Evolutionary conservation across 2,113 vertebrate species (phyloP).

Genomic region (Chaetodon auriga): DNA sequence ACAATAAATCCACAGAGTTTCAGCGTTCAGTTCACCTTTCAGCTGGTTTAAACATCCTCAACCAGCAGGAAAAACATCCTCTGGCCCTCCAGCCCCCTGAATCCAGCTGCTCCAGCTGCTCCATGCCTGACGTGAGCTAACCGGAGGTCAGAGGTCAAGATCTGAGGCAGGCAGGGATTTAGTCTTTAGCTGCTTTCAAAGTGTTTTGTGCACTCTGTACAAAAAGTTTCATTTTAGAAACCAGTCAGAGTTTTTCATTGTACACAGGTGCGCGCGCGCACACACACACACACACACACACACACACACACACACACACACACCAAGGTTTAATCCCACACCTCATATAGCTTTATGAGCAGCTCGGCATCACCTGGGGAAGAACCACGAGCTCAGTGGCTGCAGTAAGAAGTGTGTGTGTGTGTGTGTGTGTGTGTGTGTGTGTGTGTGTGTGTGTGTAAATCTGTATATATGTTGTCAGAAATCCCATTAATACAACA

Average conservation of each 20-base stretch:
- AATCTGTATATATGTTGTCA: not conserved
- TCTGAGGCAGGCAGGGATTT: not conserved
- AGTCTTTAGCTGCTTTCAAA: not conserved
- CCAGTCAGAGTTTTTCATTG: slow-evolving; percentile 3
- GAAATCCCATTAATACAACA: slow-evolving; percentile 36
- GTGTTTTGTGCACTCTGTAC: not conserved
- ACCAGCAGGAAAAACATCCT: not conserved
- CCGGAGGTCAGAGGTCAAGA: slow-evolving; percentile 13
- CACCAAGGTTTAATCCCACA: slow-evolving; percentile 41
- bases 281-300: slow-evolving; percentile 1
- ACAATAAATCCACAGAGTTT: not conserved
- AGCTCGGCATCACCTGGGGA: slow-evolving; percentile 34
- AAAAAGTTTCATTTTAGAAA: slow-evolving; percentile 8
- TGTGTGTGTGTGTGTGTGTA: too few species aligned
- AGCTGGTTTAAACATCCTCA: not conserved
- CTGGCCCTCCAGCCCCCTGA: not conserved
- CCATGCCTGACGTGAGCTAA: not conserved
- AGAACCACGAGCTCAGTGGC: slow-evolving; percentile 9
- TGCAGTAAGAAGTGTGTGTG: slow-evolving; percentile 12
- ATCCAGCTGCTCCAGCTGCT: not conserved
- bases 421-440: not conserved
- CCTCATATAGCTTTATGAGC: slow-evolving; percentile 50
- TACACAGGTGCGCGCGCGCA: not conserved
- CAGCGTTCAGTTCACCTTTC: not conserved
- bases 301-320: slow-evolving; percentile 13